These are phyloP conservation scores for Coremacera marginata DNA, from an alignment of 2,888 invertebrate genomes.

Conservation along the genomic window DNA sequence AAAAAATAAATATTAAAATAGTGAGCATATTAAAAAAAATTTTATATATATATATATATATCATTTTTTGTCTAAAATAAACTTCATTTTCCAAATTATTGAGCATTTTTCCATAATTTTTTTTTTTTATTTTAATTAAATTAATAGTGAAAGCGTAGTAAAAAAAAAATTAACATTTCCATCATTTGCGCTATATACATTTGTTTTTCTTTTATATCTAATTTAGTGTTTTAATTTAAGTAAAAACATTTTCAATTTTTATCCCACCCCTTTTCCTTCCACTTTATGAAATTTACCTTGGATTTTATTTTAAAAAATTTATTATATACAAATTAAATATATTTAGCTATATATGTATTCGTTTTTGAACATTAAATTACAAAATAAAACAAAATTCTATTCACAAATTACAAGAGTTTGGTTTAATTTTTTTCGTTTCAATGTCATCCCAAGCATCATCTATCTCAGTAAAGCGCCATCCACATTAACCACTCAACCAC, in stretches of 20 bases:
- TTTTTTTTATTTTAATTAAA: neutral
- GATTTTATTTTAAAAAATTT: neutral
- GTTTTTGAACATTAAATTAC: constrained; percentile 16
- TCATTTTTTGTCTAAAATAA: neutral
- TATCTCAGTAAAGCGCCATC: constrained; percentile 24
- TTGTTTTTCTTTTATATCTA: neutral
- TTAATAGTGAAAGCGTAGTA: neutral
- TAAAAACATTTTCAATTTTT: neutral
- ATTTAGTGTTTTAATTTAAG: neutral
- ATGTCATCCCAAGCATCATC: constrained; percentile 37
- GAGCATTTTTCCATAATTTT: neutral
- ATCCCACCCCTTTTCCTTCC: neutral
- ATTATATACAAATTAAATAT: constrained; percentile 2
- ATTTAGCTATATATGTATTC: constrained; percentile 1
- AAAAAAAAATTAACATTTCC: neutral
- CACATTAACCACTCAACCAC: constrained; percentile 24
- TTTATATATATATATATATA: neutral
- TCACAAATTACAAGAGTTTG: constrained; percentile 12
- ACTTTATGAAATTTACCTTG: constrained; percentile 1
- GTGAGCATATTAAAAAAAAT: neutral
- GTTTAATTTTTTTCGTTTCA: neutral
- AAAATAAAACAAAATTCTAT: constrained; percentile 15
- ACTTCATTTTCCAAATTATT: neutral
- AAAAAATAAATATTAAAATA: neutral
- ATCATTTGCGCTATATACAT: neutral